phyloP scores from a whole-genome alignment of 1,140 invertebrate genomes.

The Achatina immaculata region DNA sequence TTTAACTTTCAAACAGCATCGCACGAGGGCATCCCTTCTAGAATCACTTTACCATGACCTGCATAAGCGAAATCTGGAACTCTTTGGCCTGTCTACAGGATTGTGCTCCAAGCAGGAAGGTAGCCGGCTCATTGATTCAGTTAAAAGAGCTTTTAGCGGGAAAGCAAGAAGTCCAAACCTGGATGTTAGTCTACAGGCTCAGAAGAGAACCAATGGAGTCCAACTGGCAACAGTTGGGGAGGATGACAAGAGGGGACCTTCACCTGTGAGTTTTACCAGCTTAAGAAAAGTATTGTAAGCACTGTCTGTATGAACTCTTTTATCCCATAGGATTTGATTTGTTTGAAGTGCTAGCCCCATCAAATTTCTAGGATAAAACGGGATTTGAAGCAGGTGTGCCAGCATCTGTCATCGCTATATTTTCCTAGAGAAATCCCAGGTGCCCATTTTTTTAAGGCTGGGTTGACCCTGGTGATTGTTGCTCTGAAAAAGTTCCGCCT shows the following conservation, averaged over 20 bases:
- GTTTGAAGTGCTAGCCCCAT: no score
- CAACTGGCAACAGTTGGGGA: slow-evolving; percentile 67
- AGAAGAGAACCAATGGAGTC: slow-evolving; percentile 69
- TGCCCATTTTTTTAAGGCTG: background rate
- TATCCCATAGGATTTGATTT: no score
- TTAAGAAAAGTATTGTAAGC: no score
- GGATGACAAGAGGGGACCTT: slow-evolving; percentile 47
- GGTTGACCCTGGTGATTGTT: background rate
- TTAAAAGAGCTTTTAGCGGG: slow-evolving; percentile 88
- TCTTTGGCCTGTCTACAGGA: slow-evolving; percentile 78
- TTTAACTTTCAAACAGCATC: no score
- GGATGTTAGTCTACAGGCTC: slow-evolving; percentile 69
- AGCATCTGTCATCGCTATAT: no score
- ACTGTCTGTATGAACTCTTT: no score
- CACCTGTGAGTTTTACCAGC: slow-evolving; percentile 18
- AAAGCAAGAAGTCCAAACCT: slow-evolving; percentile 71
- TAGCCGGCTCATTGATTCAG: slow-evolving; percentile 88
- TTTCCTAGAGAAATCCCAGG: background rate
- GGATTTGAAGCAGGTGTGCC: no score
- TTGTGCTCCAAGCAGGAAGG: slow-evolving; percentile 62
- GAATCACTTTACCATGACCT: slow-evolving; percentile 90
- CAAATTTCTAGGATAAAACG: no score
- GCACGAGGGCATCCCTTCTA: slow-evolving; percentile 91
- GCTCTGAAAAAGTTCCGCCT: background rate
- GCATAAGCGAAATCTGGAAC: slow-evolving; percentile 86